Conservation (phyloP, 37 sponge, comb jelly and placozoan genomes). For the Diacarnus erythraeanus region DNA sequence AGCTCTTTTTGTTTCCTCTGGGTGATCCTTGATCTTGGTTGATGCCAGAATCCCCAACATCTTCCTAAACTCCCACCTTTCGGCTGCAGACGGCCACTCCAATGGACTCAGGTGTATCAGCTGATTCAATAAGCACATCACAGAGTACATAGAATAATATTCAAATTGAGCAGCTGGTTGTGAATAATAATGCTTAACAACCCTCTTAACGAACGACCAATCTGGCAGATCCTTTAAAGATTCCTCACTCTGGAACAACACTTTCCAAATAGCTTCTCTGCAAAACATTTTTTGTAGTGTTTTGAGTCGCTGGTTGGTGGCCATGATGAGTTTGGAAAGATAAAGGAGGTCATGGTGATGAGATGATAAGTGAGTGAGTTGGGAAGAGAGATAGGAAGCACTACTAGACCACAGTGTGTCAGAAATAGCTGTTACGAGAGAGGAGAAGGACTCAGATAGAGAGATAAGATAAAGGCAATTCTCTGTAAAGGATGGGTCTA, state of each 20-base stretch:
- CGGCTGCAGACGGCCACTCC: neutral
- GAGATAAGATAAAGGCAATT: neutral
- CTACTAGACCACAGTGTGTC: neutral
- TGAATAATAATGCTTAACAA: neutral
- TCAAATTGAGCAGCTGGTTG: neutral
- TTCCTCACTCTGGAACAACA: neutral
- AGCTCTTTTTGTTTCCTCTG: neutral
- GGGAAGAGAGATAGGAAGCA: neutral
- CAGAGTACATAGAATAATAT: constrained; percentile 21
- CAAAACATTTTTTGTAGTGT: neutral
- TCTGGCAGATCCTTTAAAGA: neutral
- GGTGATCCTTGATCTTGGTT: constrained; percentile 4
- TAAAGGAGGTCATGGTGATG: constrained; percentile 36
- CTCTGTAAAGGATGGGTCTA: constrained; percentile 1
- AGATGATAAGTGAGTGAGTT: neutral
- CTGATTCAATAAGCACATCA: neutral
- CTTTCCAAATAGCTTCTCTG: neutral
- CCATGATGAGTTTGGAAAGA: constrained; percentile 5
- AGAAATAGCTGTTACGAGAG: neutral
- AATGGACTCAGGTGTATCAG: neutral
- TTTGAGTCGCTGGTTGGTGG: neutral
- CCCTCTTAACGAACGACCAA: neutral
- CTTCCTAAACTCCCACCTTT: constrained; percentile 1
- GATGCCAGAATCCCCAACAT: constrained; percentile 4
- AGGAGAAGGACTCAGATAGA: constrained; percentile 1